Evolutionary conservation across 2,888 invertebrate genomes (phyloP), one percentile per base, ranked within the genome.

Genomic region (Andrena flavipes): DNA sequence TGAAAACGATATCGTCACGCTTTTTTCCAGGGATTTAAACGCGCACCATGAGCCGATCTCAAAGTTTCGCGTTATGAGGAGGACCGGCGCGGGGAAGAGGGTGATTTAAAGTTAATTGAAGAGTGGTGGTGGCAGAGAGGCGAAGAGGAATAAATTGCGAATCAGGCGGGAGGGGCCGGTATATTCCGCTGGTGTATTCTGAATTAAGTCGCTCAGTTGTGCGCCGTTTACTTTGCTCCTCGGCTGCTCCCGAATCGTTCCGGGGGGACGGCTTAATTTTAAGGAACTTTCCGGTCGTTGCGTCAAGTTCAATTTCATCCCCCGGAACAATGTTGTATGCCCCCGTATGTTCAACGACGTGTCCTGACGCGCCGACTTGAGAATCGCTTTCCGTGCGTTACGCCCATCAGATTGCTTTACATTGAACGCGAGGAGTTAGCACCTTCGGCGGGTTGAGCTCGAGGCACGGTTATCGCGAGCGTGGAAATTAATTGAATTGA

Each of bases 71-170:
- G 76, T 84, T 82, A 84, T 72, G 81, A 79, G 80, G 60, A 78
- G 84, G 70, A 79, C 63, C 62, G 69, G 80, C 72, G 64, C 23
- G 56, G 23, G 26, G 23, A 81, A 80, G 86, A 82, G 86, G 84
- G 85, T 84, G 89, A 90, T 90, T 87, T 87, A 87, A 88, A 89
- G 90, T 90, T 90, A 89, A 89, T 89, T 89, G 89, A 75, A 90
- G 88, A 87, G 80, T 68, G 80, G 74, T 35, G 80, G 75, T 73
- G 83, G 77, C 69, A 63, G 74, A 65, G 80, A 63, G 76, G 73
- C 63, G 69, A 84, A 79, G 82, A 86, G 86, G 85, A 89, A 88
- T 89, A 89, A 89, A 89, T 89, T 87, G 87, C 86, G 82, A 85
- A 84, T 78, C 75, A 42, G 73, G 74, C 67, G 71, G 76, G 29